Evolutionary conservation across 2,113 vertebrate genomes (phyloP), one percentile per base, ranked within the genome.

Genomic region (Baryphthengus martii): DNA sequence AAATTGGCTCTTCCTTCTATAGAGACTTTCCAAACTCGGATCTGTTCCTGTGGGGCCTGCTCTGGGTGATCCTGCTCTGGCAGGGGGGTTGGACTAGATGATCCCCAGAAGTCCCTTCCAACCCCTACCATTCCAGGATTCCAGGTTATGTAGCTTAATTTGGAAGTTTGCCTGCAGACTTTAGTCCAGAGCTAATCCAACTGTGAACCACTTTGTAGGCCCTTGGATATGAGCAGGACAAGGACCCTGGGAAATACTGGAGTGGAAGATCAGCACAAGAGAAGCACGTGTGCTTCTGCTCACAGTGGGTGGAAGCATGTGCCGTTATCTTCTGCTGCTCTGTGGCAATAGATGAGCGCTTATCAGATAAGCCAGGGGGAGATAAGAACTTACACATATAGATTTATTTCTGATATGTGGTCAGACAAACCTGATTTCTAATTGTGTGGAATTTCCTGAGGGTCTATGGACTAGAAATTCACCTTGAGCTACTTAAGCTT

Each of bases 251-350:
- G 37, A 61, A 56, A 19, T 20, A 16, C 24, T 10, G 20, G 28
- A 35, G 25, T 3, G 6, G 61, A 56, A 72, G 37, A 45, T 45
- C 61, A 58, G 13, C 17, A 9, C 49, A 9, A 71, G 45, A 20
- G 16, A 44, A 67, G 58, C 13, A 4, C 5, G 9, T 6, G 2
- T 13, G 33, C 52, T 55, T 23, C 68, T 75, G 62, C 85, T 33
- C 2, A 29, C 17, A 0, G 3, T 33, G 29, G 4, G 2, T 72
- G 52, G 17, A 35, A 25, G 67, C 7, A 0, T 6, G 0, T 20
- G 19, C 33, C 13, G 0, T 28, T 14, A 4, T 25, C 50, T 35
- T 13, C 35, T 35, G 4, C 33, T 26, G 74, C 47, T 1, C 52
- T n/a, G 28, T 26, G n/a, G 40, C 26, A 4, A 10, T 10, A 8